These are phyloP conservation scores for Diacarnus erythraeanus DNA, from an alignment of 37 sponge, comb jelly and placozoan species.

Conservation along the genomic window DNA sequence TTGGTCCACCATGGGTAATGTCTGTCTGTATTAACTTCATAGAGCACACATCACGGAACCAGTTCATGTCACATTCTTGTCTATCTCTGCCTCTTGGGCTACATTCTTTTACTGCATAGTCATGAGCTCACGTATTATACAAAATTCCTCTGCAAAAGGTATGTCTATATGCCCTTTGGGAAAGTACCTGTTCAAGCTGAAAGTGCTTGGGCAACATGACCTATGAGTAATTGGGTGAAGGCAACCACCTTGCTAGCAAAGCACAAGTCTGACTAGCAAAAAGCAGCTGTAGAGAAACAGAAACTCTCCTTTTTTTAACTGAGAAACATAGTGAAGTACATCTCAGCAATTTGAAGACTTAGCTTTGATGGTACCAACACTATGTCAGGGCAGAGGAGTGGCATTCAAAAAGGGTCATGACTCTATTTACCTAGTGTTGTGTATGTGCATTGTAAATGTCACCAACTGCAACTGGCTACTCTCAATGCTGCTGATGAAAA, in stretches of 20 bases:
- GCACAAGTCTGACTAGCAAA: slow-evolving; percentile 32
- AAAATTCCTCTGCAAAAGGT: slow-evolving; percentile 17
- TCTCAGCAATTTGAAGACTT: slow-evolving; percentile 36
- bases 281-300: slow-evolving; percentile 38
- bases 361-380: slow-evolving; percentile 59
- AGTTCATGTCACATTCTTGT: no score
- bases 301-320: slow-evolving; percentile 12
- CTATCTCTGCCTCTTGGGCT: no score
- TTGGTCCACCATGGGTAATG: no score
- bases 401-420: slow-evolving; percentile 37
- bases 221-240: slow-evolving; percentile 35
- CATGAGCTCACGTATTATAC: no score
- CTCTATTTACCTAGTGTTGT: slow-evolving; percentile 45
- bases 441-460: slow-evolving; percentile 52
- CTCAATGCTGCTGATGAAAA: slow-evolving; percentile 35
- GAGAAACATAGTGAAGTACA: slow-evolving; percentile 18
- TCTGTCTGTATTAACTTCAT: no score
- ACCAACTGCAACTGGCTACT: slow-evolving; percentile 48
- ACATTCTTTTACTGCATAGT: no score
- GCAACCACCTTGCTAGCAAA: slow-evolving; percentile 23
- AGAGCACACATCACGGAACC: no score
- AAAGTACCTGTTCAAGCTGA: slow-evolving; percentile 26
- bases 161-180: slow-evolving; percentile 32
- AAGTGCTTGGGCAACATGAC: slow-evolving; percentile 46
- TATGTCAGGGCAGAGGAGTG: slow-evolving; percentile 54